Evolutionary conservation across 2,888 invertebrate genomes (phyloP), one percentile per base, ranked within the genome.

Genomic region (Dione vanillae): DNA sequence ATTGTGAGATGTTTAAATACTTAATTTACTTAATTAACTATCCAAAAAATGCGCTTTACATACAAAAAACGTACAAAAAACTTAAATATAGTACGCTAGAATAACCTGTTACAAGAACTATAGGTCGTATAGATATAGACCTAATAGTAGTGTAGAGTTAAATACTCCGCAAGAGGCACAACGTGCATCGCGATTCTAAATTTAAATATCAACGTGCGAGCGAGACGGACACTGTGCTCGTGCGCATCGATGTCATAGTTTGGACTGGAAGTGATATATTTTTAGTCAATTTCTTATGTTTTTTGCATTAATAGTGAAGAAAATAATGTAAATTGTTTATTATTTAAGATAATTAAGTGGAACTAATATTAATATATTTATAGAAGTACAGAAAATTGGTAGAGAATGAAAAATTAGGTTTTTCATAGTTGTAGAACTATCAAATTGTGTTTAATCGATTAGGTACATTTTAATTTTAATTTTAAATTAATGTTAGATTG

Each of bases 171-270:
- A 77, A 88, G 88, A 86, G 82, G 83, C 85, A 81, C 81, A 84
- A 81, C 81, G 81, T 83, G 83, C 76, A 82, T 83, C 80, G 83
- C 81, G 83, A 83, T 86, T 87, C 91, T 91, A 91, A 88, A 90
- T 89, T 91, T 91, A 90, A 90, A 91, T 89, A 88, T 86, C 84
- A 83, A 79, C 76, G 88, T 85, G 86, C 76, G 87, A 91, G 85
- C 65, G 90, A 85, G 91, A 91, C 70, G 77, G 85, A 77, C 72
- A 77, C 70, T 77, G 76, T 85, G 81, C 83, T 77, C 80, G 79
- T 81, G 87, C 85, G 81, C 85, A 78, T 73, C 56, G 72, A 59
- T 69, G 69, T 61, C 77, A 78, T 70, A 70, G 62, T 61, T 69
- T 47, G 47, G 59, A 56, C 71, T 71, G 61, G 71, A 75, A 45